Base-by-base conservation (phyloP, 2,888 invertebrate genomes). In the Melanostoma scalare region DNA sequence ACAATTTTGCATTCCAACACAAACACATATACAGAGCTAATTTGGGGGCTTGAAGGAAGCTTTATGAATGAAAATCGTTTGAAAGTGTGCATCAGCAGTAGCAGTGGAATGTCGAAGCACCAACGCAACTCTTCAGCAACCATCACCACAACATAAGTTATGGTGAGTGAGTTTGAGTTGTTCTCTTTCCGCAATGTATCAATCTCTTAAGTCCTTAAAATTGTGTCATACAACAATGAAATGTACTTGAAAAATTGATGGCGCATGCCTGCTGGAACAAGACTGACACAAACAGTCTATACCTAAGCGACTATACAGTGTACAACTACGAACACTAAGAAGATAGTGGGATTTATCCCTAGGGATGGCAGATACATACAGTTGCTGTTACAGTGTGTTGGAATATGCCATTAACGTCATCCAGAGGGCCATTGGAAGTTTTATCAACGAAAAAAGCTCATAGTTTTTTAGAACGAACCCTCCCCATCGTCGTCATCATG, bases 1-100 rank as follows among this genome's bases (percentile, higher is more conserved):
- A 84, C 79, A 84, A 20, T 20, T 79, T 84, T 85, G 80, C 85
- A 63, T 75, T 71, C 78, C 44, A 44, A 74, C 69, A 52, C 38
- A 40, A 58, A 68, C 8, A 50, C 44, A 44, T 6, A 44, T 0
- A 6, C 10, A 50, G 1, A 5, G 30, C 36, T 3, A 63, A 35
- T 63, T 63, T 63, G 63, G 71, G 46, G 58, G 58, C 67, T 79
- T 10, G 60, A 33, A 63, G 71, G 82, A 72, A 80, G 85, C 85
- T 85, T 85, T 85, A 85, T 85, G 85, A 85, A 85, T 85, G 85
- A 85, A 85, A 80, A 75, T 80, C 76, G 75, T 72, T 72, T 76
- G 50, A 67, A 63, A 76, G 61, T 77, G 58, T 81, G 50, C 38
- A 52, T 20, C 20, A 20, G 20, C 20, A 20, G 20, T 20, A 1